Evolutionary conservation across 2,113 vertebrate genomes (phyloP).

Genomic region (Corvus hawaiiensis): DNA sequence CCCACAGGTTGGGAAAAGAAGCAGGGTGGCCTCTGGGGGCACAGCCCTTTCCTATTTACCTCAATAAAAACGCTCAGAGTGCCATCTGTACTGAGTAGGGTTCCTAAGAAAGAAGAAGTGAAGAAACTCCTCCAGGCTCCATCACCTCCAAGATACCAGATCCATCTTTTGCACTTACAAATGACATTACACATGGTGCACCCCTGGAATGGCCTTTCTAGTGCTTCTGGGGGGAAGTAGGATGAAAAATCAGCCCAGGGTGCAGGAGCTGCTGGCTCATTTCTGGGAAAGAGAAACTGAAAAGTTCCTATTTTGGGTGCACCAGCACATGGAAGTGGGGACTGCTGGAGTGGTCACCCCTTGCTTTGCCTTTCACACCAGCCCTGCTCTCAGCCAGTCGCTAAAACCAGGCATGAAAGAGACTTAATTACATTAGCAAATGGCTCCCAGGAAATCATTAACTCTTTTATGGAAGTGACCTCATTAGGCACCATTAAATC

Average conservation of each 20-base stretch:
- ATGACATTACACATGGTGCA: accelerated
- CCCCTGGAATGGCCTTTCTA: neutral
- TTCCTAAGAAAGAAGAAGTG: neutral
- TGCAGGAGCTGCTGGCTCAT: neutral
- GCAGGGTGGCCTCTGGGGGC: neutral
- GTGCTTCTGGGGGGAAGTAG: accelerated
- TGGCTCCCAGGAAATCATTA: constrained; percentile 48
- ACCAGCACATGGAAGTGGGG: neutral
- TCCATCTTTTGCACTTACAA: neutral
- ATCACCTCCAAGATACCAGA: neutral
- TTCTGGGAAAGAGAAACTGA: neutral
- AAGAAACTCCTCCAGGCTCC: neutral
- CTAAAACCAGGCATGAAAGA: constrained; percentile 15
- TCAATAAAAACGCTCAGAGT: neutral
- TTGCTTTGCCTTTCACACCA: neutral
- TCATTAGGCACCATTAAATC: constrained; percentile 2
- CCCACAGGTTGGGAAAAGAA: neutral
- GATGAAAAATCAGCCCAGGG: neutral
- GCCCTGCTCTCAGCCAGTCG: neutral
- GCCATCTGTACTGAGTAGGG: neutral
- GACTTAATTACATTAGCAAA: constrained; percentile 27
- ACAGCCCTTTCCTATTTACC: neutral
- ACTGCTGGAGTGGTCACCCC: neutral
- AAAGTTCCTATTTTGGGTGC: neutral
- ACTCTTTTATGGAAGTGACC: constrained; percentile 47